Base-by-base conservation (phyloP, 2,797 vertebrate species). In the Adelosebastes latens region DNA sequence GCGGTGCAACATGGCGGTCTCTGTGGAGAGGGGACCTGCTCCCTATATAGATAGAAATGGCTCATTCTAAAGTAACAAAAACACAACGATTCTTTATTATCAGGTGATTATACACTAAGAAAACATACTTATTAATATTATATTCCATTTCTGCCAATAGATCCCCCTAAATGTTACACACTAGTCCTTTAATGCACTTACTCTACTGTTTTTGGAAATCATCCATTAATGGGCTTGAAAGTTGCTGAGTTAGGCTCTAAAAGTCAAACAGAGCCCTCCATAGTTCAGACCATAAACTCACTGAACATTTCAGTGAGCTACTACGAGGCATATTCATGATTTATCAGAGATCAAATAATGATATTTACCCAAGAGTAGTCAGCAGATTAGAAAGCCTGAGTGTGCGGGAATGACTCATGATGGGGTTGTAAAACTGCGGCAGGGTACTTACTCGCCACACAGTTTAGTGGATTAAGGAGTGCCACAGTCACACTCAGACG, bases 381-480 rank as follows among this genome's bases (percentile, higher is more conserved):
- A 90, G 89, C 83, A 88, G 87, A 88, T 90, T 89, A 88, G 66
- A 76, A 68, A 72, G 71, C 56, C 64, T 67, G 84, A 87, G 86
- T 82, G 81, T 87, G 81, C 68, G 81, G 81, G 77, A 89, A 87
- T 83, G 81, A 87, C 72, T 82, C 82, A 83, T 83, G 87, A 90
- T 79, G 75, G 79, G 80, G 85, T 85, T 90, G 86, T 93, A 91
- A 94, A 94, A 92, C 72, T 75, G 84, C 74, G 1, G 82, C 89
- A 29, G 81, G 90, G 93, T 86, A 89, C 93, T 93, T 88, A 82
- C 76, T 84, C 58, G 71, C 84, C 80, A 84, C 84, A 89, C 90
- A 82, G 90, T 94, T 94, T 93, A 94, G 93, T 94, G 90, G 94
- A 96, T 95, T 95, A 96, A 92, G 91, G 82, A 94, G 89, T 89